These are phyloP conservation scores for Elgonia sp. DNA, from an alignment of 2,888 invertebrate genomes.

Conservation along the genomic window DNA sequence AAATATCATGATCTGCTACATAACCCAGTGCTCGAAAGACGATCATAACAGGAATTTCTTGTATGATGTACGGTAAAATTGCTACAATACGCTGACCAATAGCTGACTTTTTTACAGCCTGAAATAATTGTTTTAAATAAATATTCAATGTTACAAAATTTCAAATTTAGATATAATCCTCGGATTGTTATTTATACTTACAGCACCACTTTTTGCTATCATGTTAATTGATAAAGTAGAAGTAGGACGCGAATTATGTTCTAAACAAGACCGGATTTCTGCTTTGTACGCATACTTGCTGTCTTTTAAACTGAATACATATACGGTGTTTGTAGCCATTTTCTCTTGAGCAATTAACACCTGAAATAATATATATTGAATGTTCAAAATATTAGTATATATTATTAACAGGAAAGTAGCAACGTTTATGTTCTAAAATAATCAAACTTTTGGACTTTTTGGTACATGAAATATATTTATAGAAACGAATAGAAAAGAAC, in stretches of 20 bases:
- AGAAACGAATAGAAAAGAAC: too few relatives aligned
- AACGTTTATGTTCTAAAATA: too few relatives aligned
- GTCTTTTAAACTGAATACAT: conserved; percentile 99
- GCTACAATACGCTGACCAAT: conserved; percentile 99
- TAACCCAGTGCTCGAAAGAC: conserved; percentile 99
- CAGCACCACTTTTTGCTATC: conserved; percentile 98
- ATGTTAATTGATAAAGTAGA: conserved; percentile 99
- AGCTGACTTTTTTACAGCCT: conserved; percentile 98
- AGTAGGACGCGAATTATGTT: conserved; percentile 97
- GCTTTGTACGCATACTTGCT: conserved; percentile 99
- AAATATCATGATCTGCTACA: conserved; percentile 99
- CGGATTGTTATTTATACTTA: conserved; percentile 80
- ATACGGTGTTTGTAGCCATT: conserved; percentile 99
- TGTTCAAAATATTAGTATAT: too few relatives aligned
- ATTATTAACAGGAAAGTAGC: too few relatives aligned
- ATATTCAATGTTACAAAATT: background rate
- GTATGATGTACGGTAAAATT: conserved; percentile 99
- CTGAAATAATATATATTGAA: conserved; percentile 82
- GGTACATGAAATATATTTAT: too few relatives aligned
- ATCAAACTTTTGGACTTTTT: too few relatives aligned
- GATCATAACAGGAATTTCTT: conserved; percentile 99
- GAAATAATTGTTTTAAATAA: conserved; percentile 17
- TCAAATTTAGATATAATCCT: background rate
- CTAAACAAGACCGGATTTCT: conserved; percentile 97
- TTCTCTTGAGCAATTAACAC: conserved; percentile 99